These are phyloP conservation scores for Brachyrhaphis roseni DNA, from an alignment of 2,797 vertebrate species.

Conservation along the genomic window DNA sequence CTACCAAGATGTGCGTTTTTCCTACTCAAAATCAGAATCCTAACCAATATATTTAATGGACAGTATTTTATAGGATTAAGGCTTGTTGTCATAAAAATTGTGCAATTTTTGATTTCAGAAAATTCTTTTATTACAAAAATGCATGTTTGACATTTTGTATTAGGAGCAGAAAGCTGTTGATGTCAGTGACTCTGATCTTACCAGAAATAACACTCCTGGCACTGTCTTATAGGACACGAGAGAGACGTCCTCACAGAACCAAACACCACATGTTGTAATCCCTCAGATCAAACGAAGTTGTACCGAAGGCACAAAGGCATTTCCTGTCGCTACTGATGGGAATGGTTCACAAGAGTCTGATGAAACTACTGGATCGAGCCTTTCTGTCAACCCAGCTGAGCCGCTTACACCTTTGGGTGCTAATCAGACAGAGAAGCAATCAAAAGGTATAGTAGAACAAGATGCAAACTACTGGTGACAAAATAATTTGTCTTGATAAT, in stretches of 20 bases:
- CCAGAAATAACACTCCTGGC: background rate
- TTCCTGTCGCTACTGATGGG: background rate
- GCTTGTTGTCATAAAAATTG: background rate
- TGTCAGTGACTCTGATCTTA: background rate
- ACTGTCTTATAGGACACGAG: background rate
- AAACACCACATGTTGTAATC: background rate
- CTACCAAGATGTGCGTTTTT: background rate
- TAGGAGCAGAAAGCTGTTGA: background rate
- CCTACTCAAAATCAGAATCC: background rate
- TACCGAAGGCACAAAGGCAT: background rate
- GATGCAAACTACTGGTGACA: background rate
- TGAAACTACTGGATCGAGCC: background rate
- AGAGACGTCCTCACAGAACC: background rate
- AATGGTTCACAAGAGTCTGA: background rate
- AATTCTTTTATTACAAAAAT: background rate
- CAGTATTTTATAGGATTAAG: background rate
- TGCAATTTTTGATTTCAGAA: background rate
- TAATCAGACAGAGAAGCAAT: background rate
- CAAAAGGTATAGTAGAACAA: background rate
- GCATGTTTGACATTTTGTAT: background rate
- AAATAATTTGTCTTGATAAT: background rate
- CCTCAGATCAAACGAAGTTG: background rate
- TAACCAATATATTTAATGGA: background rate
- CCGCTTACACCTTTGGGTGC: background rate
- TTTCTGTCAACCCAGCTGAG: background rate